phyloP scores from a whole-genome alignment of 2,113 vertebrate genomes.

The Rallus limicola region DNA sequence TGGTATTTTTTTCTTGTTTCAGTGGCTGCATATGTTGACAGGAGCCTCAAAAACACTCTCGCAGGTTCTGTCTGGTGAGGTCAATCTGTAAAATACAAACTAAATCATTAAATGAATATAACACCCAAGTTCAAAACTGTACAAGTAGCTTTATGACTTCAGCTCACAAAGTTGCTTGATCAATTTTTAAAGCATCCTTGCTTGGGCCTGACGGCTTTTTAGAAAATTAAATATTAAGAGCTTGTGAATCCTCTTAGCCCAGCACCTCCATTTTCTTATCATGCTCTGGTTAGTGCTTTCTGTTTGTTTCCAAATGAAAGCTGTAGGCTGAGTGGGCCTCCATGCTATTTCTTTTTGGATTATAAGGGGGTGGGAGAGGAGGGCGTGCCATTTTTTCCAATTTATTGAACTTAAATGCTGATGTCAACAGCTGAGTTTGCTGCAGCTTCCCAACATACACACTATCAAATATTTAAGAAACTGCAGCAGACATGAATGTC shows the following conservation, averaged over 20 bases:
- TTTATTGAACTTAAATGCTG: neutral
- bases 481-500: neutral
- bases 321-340: neutral
- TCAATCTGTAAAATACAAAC: neutral
- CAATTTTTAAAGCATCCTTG: neutral
- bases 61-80: neutral
- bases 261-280: neutral
- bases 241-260: neutral
- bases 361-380: neutral
- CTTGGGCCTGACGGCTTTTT: neutral
- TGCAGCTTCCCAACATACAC: neutral
- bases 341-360: neutral
- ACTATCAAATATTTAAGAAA: neutral
- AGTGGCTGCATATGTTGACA: neutral
- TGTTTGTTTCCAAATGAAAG: neutral
- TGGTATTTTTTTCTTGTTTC: neutral
- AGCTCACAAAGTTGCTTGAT: neutral
- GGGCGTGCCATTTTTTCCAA: neutral
- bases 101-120: neutral
- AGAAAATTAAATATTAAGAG: conserved; percentile 15
- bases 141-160: neutral
- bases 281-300: neutral
- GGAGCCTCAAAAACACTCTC: neutral
- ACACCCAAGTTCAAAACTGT: neutral
- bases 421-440: neutral